These are phyloP conservation scores for Seira ritae DNA, from an alignment of 2,888 invertebrate species.

Conservation along the genomic window DNA sequence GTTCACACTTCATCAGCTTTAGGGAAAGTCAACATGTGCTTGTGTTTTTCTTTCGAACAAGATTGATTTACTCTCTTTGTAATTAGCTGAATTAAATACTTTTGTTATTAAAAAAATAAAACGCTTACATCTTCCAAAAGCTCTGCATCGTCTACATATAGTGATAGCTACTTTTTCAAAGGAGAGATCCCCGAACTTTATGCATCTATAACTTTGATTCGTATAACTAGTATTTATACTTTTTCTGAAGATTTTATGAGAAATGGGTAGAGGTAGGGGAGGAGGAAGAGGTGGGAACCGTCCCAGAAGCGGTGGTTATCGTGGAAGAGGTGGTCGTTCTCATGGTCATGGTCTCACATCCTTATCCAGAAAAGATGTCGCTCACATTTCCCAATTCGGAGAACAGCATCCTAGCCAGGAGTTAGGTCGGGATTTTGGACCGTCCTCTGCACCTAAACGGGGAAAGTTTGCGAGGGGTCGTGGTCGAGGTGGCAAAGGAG, in stretches of 20 bases:
- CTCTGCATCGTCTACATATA: no score
- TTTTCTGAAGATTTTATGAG: background rate
- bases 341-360: background rate
- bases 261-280: constrained; percentile 43
- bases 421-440: constrained; percentile 55
- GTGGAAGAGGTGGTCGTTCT: constrained; percentile 26
- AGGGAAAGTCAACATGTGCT: no score
- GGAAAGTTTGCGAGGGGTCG: constrained; percentile 26
- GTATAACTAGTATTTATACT: no score
- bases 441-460: constrained; percentile 29
- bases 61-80: no score
- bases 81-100: no score
- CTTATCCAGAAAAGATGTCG: constrained; percentile 50
- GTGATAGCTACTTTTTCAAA: no score
- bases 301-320: constrained; percentile 41
- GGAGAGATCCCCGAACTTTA: no score
- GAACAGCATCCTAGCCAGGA: constrained; percentile 73
- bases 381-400: constrained; percentile 70
- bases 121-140: no score
- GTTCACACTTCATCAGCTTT: no score
- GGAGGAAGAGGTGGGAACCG: constrained; percentile 64
- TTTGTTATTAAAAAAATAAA: no score
- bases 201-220: no score
- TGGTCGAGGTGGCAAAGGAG: constrained; percentile 10
- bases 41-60: no score